These are phyloP conservation scores for Chorisops tibialis DNA, from an alignment of 2,888 invertebrate species.

Conservation along the genomic window DNA sequence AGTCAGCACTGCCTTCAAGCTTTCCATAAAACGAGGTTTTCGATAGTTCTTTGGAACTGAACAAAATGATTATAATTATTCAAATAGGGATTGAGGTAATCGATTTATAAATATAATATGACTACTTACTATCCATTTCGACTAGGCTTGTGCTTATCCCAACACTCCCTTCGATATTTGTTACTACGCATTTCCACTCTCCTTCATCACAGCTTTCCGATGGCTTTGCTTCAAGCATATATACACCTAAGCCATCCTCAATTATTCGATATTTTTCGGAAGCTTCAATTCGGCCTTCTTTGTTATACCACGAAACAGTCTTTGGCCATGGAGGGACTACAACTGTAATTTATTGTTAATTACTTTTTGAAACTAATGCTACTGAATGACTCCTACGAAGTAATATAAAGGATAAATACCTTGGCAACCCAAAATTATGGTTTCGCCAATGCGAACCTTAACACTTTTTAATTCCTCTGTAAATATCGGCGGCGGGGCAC, in stretches of 20 bases:
- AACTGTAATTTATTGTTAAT: constrained; percentile 51
- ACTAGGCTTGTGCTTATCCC: constrained; percentile 73
- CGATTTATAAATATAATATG: neutral
- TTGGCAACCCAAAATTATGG: constrained; percentile 70
- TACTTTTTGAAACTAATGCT: neutral
- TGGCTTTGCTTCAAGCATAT: constrained; percentile 69
- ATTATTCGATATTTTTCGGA: constrained; percentile 68
- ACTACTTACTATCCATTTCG: constrained; percentile 70
- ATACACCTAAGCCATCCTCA: constrained; percentile 81
- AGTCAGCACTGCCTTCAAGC: constrained; percentile 80
- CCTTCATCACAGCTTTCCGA: constrained; percentile 81
- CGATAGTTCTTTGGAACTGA: constrained; percentile 88
- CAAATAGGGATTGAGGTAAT: neutral
- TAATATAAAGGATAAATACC: constrained; percentile 55
- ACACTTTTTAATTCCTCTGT: constrained; percentile 70
- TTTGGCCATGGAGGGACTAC: constrained; percentile 84
- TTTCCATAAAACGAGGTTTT: constrained; percentile 86
- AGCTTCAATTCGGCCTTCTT: constrained; percentile 71
- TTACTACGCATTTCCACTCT: constrained; percentile 86
- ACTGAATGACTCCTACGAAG: neutral
- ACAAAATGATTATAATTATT: constrained; percentile 31
- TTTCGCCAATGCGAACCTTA: constrained; percentile 74
- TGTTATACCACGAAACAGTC: constrained; percentile 81
- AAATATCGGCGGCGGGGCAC: constrained; percentile 71
- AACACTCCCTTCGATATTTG: constrained; percentile 69